phyloP scores from a whole-genome alignment of 2,797 vertebrate genomes.

The Thunnus albacares region DNA sequence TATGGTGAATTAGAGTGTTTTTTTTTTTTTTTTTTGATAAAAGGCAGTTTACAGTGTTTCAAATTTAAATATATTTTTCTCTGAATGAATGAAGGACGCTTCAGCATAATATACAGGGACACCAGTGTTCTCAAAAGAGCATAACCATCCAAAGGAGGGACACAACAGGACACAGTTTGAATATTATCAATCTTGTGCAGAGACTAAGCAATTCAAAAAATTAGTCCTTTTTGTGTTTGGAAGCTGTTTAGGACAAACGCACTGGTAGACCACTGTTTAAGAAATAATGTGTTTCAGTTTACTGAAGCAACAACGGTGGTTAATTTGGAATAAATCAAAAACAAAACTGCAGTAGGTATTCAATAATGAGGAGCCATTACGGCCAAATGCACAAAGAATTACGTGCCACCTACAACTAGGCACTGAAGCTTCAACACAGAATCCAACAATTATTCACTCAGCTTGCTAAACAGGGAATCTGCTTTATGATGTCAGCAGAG shows the following conservation, averaged over 20 bases:
- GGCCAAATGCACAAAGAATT: background rate
- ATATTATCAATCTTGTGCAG: background rate
- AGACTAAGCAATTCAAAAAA: background rate
- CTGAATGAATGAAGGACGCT: background rate
- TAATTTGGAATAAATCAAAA: background rate
- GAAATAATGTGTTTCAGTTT: background rate
- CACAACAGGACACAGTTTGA: background rate
- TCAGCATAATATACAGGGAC: background rate
- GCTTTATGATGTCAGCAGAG: background rate
- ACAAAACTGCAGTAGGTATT: background rate
- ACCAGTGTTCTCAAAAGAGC: background rate
- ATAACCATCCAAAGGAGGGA: background rate
- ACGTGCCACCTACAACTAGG: background rate
- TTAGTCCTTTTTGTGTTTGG: background rate
- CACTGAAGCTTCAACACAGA: background rate
- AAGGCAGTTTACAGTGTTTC: background rate
- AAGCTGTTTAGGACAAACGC: background rate
- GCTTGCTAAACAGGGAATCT: constrained; percentile 3
- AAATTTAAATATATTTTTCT: background rate
- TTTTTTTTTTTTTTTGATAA: background rate
- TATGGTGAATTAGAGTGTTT: background rate
- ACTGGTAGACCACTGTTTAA: no score
- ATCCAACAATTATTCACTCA: background rate
- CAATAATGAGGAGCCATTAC: background rate
- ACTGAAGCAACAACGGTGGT: background rate